These are phyloP conservation scores for Papilio dardanus DNA, from an alignment of 1,140 invertebrate species.

Conservation along the genomic window DNA sequence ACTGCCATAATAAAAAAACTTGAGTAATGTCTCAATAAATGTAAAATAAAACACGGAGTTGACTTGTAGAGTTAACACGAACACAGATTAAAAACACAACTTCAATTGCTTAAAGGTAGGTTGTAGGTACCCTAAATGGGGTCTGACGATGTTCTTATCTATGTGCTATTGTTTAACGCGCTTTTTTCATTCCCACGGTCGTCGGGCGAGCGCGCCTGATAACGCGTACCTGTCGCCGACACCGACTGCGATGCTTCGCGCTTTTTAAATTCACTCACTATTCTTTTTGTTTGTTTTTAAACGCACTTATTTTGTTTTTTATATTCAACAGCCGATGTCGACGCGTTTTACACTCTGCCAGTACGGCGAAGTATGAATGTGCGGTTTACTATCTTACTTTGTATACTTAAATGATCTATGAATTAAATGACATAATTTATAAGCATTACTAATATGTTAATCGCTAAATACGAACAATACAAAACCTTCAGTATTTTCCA, in stretches of 20 bases:
- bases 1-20: neutral
- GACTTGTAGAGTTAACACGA: neutral
- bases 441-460: neutral
- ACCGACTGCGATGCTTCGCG: constrained; percentile 52
- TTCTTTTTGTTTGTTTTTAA: constrained; percentile 30
- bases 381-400: neutral
- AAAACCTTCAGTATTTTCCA: constrained; percentile 13
- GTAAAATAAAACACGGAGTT: neutral
- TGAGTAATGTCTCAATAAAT: neutral
- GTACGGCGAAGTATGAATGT: neutral
- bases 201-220: constrained; percentile 60
- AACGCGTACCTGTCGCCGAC: constrained; percentile 68
- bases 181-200: constrained; percentile 80
- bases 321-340: constrained; percentile 28
- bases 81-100: constrained; percentile 61
- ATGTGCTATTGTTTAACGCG: constrained; percentile 78
- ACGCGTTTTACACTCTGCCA: neutral
- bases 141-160: constrained; percentile 75
- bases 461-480: neutral
- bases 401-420: neutral
- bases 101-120: constrained; percentile 65
- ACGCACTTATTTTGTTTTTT: neutral
- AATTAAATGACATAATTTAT: neutral
- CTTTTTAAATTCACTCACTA: constrained; percentile 42
- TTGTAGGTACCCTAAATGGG: constrained; percentile 73